Evolutionary conservation across 2,113 vertebrate species (phyloP), one percentile per base, ranked within the genome.

Genomic region (Corvus cornix): DNA sequence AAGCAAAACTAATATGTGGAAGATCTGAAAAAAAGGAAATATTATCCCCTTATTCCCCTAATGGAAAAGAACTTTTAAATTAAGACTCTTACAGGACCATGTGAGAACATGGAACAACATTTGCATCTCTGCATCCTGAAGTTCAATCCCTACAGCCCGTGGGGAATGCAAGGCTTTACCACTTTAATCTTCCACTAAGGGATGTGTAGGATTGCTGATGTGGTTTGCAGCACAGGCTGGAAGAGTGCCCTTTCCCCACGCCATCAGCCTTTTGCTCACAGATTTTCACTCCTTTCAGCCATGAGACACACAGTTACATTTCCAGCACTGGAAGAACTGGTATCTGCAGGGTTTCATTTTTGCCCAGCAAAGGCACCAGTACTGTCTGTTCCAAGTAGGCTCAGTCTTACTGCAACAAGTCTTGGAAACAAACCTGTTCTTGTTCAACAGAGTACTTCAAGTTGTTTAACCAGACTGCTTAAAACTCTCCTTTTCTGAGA

Each of bases 401-500:
- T 89, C 41, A n/a, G 30, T 30, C 31, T 35, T 22, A 18, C 30
- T 43, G 41, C 76, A 79, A n/a, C 41, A 69, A 60, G 59, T 39
- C 44, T 49, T 18, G 28, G 26, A 37, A 53, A 39, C 24, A 87
- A 59, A 77, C 13, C 66, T 78, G 39, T 27, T 74, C 18, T 37
- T 22, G 62, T 48, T 70, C 53, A 64, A 31, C 39, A 33, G 13
- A 49, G 16, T 6, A 17, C 24, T 81, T 90, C 39, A 59, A 43
- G 31, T 35, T 60, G 35, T 94, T 93, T 37, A 69, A 91, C 33
- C 68, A 82, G 70, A 96, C 90, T 46, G 19, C 26, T 73, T 59
- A 73, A 85, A 73, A 81, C 52, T 87, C 82, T 39, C n/a, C 43
- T 96, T 84, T 95, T 90, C 94, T 77, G 66, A 85, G 41, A 59